Evolutionary conservation across 2,113 vertebrate genomes (phyloP).

Genomic region (Tichodroma muraria): DNA sequence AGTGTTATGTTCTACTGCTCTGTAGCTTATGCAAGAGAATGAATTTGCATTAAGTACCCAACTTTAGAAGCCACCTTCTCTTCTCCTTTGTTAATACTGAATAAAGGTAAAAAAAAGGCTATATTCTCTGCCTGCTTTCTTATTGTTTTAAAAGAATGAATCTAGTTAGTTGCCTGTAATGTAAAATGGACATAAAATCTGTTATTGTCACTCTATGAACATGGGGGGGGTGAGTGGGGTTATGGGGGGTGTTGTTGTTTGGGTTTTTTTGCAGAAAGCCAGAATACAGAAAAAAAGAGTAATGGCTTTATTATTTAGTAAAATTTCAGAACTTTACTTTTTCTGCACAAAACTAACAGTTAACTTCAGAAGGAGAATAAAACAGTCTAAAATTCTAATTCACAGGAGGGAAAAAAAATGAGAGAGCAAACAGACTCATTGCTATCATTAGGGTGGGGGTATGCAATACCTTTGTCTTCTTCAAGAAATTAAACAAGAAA

Average conservation of each 20-base stretch:
- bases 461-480: neutral
- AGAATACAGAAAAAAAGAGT: neutral
- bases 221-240: neutral
- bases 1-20: constrained; percentile 50
- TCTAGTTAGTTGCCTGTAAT: neutral
- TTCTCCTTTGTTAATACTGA: constrained; percentile 38
- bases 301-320: neutral
- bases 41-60: constrained; percentile 60
- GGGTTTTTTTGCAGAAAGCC: neutral
- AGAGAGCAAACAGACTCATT: neutral
- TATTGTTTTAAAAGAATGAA: constrained; percentile 28
- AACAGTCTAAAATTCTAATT: neutral
- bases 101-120: constrained; percentile 17
- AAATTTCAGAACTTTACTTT: neutral
- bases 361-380: neutral
- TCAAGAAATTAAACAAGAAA: neutral
- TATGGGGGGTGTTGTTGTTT: neutral
- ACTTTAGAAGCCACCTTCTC: constrained; percentile 59
- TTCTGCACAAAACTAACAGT: neutral
- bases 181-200: neutral
- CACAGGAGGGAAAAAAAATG: neutral
- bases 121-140: neutral
- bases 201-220: neutral
- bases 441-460: neutral
- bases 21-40: constrained; percentile 60